A percentile compares a stretch with the other conserved stretches of the same genome.
phyloP scores from a whole-genome alignment of 2,113 vertebrate genomes.

The Ptyas mucosa region DNA sequence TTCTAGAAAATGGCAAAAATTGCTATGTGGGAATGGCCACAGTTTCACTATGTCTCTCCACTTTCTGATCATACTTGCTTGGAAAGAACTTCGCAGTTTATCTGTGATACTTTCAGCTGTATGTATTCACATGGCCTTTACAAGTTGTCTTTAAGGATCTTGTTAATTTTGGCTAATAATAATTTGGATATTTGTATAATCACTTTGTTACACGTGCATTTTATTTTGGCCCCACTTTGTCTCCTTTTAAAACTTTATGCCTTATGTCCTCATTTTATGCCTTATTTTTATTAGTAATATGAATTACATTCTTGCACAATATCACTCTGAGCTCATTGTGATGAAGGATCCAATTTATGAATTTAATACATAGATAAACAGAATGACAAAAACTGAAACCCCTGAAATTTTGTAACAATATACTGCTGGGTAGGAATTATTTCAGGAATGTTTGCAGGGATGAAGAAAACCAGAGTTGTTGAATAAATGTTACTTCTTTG shows the following conservation, averaged over 20 bases:
- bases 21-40: not conserved
- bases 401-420: not conserved
- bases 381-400: not conserved
- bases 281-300: not conserved
- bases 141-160: not conserved
- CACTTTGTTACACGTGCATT: not conserved
- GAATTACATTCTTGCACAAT: not conserved
- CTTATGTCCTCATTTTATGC: not conserved
- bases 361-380: not conserved
- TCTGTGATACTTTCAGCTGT: not conserved
- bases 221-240: not conserved
- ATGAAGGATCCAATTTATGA: not conserved
- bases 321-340: not conserved
- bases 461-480: not conserved
- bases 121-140: not conserved
- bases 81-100: not conserved
- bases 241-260: not conserved
- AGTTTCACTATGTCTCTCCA: not conserved
- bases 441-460: not conserved
- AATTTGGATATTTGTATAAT: not conserved
- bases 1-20: not conserved
- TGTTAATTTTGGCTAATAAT: not conserved
- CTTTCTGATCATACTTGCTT: not conserved
- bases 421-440: not conserved
- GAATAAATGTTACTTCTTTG: not conserved